Percentiles rank a stretch among this genome's conserved stretches.
phyloP scores from a whole-genome alignment of 2,888 invertebrate genomes.

The Stegophylla sp. region DNA sequence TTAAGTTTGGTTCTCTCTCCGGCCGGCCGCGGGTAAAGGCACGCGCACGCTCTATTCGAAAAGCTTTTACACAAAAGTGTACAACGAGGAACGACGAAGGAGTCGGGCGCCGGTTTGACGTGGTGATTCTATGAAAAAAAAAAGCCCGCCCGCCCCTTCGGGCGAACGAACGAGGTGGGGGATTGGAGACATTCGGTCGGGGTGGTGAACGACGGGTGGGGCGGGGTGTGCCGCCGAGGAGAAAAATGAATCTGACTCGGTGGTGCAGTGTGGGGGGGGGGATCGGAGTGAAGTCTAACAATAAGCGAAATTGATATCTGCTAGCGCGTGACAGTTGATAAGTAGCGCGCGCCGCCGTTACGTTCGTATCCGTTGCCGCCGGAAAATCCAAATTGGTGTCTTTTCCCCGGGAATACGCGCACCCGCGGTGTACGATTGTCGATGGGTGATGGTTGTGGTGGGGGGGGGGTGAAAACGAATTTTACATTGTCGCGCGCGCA shows the following conservation, averaged over 20 bases:
- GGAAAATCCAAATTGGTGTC: slow-evolving; percentile 32
- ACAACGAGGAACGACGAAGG: no score
- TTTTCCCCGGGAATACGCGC: neutral
- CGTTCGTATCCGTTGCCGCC: neutral
- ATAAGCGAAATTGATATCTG: slow-evolving; percentile 58
- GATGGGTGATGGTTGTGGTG: neutral
- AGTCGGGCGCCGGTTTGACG: slow-evolving; percentile 56
- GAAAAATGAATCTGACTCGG: neutral
- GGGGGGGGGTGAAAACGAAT: neutral
- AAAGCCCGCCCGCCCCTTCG: neutral
- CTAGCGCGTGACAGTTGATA: slow-evolving; percentile 54
- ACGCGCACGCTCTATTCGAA: slow-evolving; percentile 15
- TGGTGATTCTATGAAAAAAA: slow-evolving; percentile 20
- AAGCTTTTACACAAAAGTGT: slow-evolving; percentile 50
- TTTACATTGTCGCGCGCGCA: neutral
- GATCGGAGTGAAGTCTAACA: slow-evolving; percentile 26
- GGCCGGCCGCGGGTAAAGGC: neutral
- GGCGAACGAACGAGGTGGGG: neutral
- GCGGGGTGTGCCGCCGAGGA: neutral
- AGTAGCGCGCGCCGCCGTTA: slow-evolving; percentile 1
- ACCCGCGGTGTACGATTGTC: no score
- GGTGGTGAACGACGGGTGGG: neutral
- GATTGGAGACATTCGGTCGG: neutral
- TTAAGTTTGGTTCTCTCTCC: neutral
- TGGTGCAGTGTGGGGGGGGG: neutral